phyloP scores from a whole-genome alignment of 2,888 invertebrate species.

The Cryptus armator region DNA sequence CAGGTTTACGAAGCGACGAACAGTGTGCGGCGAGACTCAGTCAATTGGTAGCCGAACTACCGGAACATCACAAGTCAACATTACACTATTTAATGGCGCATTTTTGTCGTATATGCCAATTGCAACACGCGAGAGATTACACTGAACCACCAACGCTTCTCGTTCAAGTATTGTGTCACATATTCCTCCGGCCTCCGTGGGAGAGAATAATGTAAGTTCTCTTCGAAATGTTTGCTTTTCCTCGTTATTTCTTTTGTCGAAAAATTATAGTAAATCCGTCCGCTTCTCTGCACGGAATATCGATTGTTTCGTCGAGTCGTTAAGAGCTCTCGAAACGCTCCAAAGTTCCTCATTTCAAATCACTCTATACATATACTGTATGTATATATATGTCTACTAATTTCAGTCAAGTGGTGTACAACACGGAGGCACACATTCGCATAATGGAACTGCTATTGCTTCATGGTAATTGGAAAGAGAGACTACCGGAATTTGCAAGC shows the following conservation, averaged over 20 bases:
- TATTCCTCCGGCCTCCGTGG: slow-evolving; percentile 91
- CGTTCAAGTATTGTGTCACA: slow-evolving; percentile 90
- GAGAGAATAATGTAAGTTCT: slow-evolving; percentile 91
- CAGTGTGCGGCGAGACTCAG: slow-evolving; percentile 86
- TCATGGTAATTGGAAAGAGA: slow-evolving; percentile 90
- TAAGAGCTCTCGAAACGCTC: background rate
- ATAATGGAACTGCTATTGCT: slow-evolving; percentile 90
- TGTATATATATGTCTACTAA: slow-evolving; percentile 16
- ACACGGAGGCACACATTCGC: slow-evolving; percentile 90
- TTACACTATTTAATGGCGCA: slow-evolving; percentile 90
- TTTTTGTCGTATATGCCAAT: slow-evolving; percentile 89
- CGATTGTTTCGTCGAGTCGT: slow-evolving; percentile 9
- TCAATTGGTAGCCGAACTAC: slow-evolving; percentile 88
- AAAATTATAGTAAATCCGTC: slow-evolving; percentile 2
- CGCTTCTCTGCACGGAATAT: slow-evolving; percentile 30
- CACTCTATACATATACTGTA: no score
- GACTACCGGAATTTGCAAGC: slow-evolving; percentile 88
- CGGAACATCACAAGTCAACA: slow-evolving; percentile 88
- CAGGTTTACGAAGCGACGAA: slow-evolving; percentile 86
- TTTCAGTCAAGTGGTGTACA: slow-evolving; percentile 91
- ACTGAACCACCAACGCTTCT: slow-evolving; percentile 89
- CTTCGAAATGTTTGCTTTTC: background rate
- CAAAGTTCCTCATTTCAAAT: slow-evolving; percentile 3
- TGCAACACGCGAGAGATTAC: slow-evolving; percentile 89
- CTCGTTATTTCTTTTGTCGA: background rate